phyloP scores from a whole-genome alignment of 2,113 vertebrate genomes.

The Sinosuthora webbiana region DNA sequence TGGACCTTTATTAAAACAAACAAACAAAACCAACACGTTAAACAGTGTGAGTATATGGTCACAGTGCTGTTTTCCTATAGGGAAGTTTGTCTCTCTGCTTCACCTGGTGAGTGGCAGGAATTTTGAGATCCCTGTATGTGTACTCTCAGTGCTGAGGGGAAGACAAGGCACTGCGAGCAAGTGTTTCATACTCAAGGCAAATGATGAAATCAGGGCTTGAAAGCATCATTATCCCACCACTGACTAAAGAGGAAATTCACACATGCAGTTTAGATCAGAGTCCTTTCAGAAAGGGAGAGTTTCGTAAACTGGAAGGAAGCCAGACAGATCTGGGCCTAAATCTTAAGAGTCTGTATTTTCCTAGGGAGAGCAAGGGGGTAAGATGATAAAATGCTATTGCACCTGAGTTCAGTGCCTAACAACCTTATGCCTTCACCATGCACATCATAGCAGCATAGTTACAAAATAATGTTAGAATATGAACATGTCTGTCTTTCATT shows the following conservation, averaged over 20 bases:
- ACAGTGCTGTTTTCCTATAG: neutral
- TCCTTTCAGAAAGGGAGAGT: neutral
- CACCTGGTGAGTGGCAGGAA: neutral
- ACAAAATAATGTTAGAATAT: neutral
- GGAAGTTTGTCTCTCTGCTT: neutral
- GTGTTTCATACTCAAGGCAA: neutral
- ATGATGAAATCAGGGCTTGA: neutral
- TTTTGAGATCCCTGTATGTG: fast-evolving
- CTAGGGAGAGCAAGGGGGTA: neutral
- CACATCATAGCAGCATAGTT: neutral
- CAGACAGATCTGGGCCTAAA: neutral
- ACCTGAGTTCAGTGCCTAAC: neutral
- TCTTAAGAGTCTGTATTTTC: neutral
- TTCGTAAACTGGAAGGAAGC: neutral
- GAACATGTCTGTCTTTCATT: neutral
- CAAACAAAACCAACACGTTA: neutral
- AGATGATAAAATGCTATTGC: neutral
- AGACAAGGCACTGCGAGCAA: neutral
- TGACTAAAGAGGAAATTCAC: neutral
- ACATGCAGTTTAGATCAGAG: neutral
- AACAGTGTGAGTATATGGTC: neutral
- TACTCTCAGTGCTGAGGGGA: neutral
- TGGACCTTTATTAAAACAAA: constrained; percentile 70
- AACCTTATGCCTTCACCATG: neutral
- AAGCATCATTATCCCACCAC: neutral